These are phyloP conservation scores for Tenthredo notha DNA, from an alignment of 2,888 invertebrate genomes.

Conservation along the genomic window DNA sequence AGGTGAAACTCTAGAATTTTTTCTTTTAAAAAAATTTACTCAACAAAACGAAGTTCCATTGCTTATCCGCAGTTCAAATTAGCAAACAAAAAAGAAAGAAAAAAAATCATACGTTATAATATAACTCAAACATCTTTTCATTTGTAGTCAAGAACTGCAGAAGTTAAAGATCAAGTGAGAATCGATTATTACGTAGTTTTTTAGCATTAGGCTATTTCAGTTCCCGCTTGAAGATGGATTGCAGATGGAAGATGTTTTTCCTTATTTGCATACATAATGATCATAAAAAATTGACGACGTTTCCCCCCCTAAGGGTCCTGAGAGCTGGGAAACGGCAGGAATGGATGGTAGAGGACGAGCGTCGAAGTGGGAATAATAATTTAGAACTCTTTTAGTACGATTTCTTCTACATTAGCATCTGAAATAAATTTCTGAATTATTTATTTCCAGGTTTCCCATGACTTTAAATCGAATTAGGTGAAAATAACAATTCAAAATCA, in stretches of 20 bases:
- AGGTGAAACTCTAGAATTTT: neutral
- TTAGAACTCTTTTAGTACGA: conserved; percentile 55
- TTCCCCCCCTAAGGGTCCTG: conserved; percentile 47
- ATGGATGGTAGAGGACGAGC: conserved; percentile 12
- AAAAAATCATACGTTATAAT: neutral
- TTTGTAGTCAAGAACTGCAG: neutral
- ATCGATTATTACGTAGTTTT: conserved; percentile 24
- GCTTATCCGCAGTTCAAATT: neutral
- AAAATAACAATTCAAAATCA: neutral
- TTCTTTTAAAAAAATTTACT: neutral
- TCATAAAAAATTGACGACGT: conserved; percentile 65
- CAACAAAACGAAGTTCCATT: neutral
- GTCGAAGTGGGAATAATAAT: conserved; percentile 56
- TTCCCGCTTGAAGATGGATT: conserved; percentile 38
- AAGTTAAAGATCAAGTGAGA: neutral
- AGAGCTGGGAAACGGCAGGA: conserved; percentile 53
- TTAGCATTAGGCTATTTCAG: neutral
- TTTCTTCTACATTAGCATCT: neutral
- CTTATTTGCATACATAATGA: conserved; percentile 65
- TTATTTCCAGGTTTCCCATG: neutral
- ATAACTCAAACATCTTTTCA: neutral
- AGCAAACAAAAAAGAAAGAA: too few species aligned
- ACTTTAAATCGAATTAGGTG: neutral
- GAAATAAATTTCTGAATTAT: neutral
- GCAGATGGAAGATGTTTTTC: conserved; percentile 54